Conservation (phyloP, 2,797 vertebrate species). For the Pseudotriccus pelzelni region DNA sequence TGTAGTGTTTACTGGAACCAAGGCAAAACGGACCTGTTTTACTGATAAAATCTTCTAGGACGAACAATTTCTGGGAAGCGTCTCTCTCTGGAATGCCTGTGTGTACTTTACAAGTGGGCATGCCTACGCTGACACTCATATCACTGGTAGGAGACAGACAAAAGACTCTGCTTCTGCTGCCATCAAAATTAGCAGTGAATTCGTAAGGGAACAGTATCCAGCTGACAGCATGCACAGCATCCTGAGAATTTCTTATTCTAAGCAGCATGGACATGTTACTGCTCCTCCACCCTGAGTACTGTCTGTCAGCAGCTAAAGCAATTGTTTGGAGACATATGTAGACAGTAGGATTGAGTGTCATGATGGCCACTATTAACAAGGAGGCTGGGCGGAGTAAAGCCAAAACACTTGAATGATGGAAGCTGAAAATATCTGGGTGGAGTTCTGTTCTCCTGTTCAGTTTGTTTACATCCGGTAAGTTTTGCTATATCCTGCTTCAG, state of each 20-base stretch:
- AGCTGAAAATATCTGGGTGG: conserved; percentile 2
- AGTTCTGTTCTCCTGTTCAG: neutral
- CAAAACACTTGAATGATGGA: neutral
- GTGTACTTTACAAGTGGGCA: neutral
- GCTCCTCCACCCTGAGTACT: neutral
- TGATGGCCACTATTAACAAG: neutral
- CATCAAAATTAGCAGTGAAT: conserved; percentile 3
- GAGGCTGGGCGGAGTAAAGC: neutral
- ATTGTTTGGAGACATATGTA: neutral
- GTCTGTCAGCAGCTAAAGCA: neutral
- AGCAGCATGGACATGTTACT: neutral
- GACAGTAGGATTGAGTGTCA: neutral
- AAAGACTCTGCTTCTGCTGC: neutral
- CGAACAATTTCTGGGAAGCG: neutral
- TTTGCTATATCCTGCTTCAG: neutral
- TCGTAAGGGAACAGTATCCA: neutral
- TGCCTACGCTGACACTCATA: neutral
- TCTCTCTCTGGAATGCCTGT: neutral
- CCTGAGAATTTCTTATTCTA: neutral
- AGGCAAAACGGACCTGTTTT: neutral
- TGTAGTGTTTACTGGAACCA: neutral
- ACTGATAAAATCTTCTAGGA: neutral
- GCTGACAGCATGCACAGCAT: neutral
- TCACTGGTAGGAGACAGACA: neutral
- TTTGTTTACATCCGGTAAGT: neutral